Percentiles rank a stretch among this genome's conserved stretches.
These are phyloP conservation scores for Brevimyrus niger DNA, from an alignment of 2,113 vertebrate genomes.

Conservation along the genomic window DNA sequence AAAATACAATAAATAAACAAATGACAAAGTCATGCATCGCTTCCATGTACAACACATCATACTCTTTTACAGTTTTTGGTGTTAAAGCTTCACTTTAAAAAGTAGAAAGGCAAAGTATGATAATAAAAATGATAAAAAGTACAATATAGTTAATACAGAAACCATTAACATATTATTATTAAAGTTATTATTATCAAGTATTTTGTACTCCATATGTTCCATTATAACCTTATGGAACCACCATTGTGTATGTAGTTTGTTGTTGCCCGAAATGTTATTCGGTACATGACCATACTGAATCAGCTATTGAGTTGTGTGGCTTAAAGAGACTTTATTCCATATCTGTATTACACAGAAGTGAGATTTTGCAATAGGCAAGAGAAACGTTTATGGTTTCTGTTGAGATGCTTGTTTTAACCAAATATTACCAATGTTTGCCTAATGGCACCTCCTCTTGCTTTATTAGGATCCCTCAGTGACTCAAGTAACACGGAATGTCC, in stretches of 20 bases:
- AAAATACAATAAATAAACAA: no score
- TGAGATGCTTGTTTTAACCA: neutral
- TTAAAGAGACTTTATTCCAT: neutral
- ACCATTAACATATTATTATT: neutral
- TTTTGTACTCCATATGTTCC: neutral
- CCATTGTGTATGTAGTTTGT: neutral
- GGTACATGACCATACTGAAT: neutral
- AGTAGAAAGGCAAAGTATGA: neutral
- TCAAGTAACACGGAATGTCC: slow-evolving; percentile 74
- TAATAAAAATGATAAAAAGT: neutral
- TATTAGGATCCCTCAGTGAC: slow-evolving; percentile 90
- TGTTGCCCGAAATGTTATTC: neutral
- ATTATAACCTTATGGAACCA: neutral
- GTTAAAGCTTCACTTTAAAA: neutral
- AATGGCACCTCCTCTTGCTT: slow-evolving; percentile 24
- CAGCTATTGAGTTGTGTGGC: neutral
- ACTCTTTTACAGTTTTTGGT: neutral
- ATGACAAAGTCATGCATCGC: neutral
- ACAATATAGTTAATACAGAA: neutral
- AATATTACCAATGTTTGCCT: neutral
- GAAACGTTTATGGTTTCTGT: neutral
- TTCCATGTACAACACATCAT: neutral
- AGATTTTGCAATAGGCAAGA: neutral
- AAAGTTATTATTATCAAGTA: neutral
- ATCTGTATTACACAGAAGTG: neutral